Conservation (phyloP, 2,888 invertebrate genomes). For the Drosophila stalkeri region DNA sequence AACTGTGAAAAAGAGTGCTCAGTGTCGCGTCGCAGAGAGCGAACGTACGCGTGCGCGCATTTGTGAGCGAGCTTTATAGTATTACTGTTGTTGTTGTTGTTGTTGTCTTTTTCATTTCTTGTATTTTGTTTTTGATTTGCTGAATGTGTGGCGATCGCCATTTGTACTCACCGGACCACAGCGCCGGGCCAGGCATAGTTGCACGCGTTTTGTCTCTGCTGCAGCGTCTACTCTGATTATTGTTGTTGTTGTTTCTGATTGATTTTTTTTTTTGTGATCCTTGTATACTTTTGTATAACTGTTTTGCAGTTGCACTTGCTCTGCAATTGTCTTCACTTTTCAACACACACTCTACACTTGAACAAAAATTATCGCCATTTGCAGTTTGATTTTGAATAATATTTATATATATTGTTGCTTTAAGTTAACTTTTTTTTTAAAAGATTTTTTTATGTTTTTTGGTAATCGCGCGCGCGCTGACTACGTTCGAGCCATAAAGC, state of each 20-base stretch:
- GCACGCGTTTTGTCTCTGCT: slow-evolving; percentile 71
- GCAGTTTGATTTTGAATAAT: background rate
- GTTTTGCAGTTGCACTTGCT: slow-evolving; percentile 3
- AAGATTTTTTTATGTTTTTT: slow-evolving; percentile 6
- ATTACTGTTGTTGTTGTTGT: background rate
- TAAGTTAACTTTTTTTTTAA: slow-evolving; percentile 5
- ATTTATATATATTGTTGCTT: slow-evolving; percentile 1
- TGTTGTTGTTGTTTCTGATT: slow-evolving; percentile 3
- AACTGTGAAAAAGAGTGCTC: slow-evolving; percentile 35
- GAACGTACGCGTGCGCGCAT: slow-evolving; percentile 27
- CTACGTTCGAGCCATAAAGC: slow-evolving; percentile 56
- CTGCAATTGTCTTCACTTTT: slow-evolving; percentile 29
- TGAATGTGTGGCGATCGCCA: slow-evolving; percentile 27
- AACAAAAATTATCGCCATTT: slow-evolving; percentile 34
- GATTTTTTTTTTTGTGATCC: slow-evolving; percentile 27
- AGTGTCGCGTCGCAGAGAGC: slow-evolving; percentile 20
- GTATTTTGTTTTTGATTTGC: background rate
- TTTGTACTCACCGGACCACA: slow-evolving; percentile 85
- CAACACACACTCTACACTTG: slow-evolving; percentile 32
- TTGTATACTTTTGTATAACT: slow-evolving; percentile 10
- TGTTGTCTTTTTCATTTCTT: background rate
- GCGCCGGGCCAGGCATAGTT: slow-evolving; percentile 85
- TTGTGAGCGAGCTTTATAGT: slow-evolving; percentile 23
- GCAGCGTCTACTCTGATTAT: slow-evolving; percentile 27
- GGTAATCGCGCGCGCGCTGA: slow-evolving; percentile 53